phyloP scores from a whole-genome alignment of 2,113 vertebrate genomes.

The Sceloporus tristichus region DNA sequence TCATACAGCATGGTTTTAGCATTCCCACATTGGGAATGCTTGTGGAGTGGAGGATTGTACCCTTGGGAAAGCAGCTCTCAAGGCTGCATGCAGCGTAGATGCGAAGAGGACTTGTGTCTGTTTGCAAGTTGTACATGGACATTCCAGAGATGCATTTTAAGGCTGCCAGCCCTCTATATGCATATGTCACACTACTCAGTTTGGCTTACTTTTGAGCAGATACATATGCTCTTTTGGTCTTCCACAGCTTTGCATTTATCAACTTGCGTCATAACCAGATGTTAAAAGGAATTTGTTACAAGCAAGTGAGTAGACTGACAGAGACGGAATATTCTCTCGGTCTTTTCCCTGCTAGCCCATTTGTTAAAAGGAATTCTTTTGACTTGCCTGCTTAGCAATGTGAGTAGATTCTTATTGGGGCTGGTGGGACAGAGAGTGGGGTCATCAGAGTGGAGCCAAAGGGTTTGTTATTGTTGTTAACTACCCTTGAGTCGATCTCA shows the following conservation, averaged over 20 bases:
- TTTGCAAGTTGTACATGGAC: neutral
- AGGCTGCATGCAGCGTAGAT: neutral
- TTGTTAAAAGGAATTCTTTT: too few relatives aligned
- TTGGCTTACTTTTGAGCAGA: neutral
- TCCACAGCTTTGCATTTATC: neutral
- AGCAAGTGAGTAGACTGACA: too few relatives aligned
- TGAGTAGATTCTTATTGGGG: too few relatives aligned
- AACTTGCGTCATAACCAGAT: neutral
- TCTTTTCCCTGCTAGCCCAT: too few relatives aligned
- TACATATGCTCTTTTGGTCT: too few relatives aligned
- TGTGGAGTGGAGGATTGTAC: neutral
- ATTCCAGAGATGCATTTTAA: neutral
- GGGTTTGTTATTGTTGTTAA: too few relatives aligned
- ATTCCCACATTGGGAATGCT: neutral
- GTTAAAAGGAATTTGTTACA: too few relatives aligned
- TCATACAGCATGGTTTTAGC: neutral
- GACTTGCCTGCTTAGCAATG: too few relatives aligned
- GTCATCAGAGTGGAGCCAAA: too few relatives aligned
- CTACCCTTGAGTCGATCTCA: too few relatives aligned
- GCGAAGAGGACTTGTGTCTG: neutral
- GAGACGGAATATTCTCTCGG: too few relatives aligned
- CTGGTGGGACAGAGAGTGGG: too few relatives aligned
- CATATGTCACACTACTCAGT: neutral
- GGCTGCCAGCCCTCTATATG: neutral
- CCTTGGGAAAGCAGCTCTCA: neutral